Evolutionary conservation across 2,113 vertebrate species (phyloP), one percentile per base, ranked within the genome.

Genomic region (Donacobius atricapilla): DNA sequence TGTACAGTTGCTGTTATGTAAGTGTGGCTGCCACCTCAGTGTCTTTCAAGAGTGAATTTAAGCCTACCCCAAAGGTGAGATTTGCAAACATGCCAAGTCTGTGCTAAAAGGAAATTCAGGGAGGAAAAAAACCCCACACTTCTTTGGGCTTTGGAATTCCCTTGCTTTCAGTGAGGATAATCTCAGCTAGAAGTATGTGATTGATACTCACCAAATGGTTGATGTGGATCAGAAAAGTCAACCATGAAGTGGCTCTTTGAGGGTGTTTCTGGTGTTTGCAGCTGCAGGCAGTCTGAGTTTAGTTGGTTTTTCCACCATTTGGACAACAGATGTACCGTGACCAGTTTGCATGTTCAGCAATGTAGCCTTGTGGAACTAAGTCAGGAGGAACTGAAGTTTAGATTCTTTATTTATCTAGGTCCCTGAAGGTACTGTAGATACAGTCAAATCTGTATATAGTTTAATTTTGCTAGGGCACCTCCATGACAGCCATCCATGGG

Each of bases 401-500:
- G 6, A 40, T 64, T 51, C 20, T 42, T 70, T 63, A 11, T 79
- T 78, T 53, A 25, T 61, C 25, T 42, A 20, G 6, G 13, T 83
- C 12, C 11, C 40, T 76, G 72, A 89, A 65, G 16, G 60, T 8
- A 28, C 7, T 83, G 35, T 33, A 42, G 21, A 22, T 51, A 39
- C 22, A 66, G 33, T 18, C 19, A 30, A 50, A 23, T 69, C 30
- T 83, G 1, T 56, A 7, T 15, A 5, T 11, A 17, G 25, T 42
- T 66, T 6, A 19, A 48, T 51, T 57, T 81, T 81, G 13, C 20
- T 37, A 20, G 14, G 22, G 15, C 23, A 66, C 18, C 17, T 77
- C 42, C 11, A 7, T 81, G 50, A 13, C 25, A 54, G 18, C 11
- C 17, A 50, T 1, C 5, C 0, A 1, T 42, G 33, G 27, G 19